Conservation (phyloP, 1,140 invertebrate species). For the Holotrichia oblita region DNA sequence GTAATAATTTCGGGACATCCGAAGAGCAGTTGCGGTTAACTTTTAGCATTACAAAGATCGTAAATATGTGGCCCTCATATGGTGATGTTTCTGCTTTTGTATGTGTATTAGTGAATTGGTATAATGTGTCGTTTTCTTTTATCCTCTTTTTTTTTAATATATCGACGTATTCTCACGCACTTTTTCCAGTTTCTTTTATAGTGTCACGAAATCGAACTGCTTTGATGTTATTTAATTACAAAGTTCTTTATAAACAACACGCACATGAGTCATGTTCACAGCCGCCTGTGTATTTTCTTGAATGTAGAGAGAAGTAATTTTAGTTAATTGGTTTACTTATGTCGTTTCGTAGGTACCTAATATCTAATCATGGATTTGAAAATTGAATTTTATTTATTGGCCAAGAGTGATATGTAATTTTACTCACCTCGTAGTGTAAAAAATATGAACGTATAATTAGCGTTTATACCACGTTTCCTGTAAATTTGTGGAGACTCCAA, state of each 20-base stretch:
- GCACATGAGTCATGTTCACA: slow-evolving; percentile 22
- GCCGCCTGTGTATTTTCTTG: neutral
- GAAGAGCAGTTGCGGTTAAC: slow-evolving; percentile 26
- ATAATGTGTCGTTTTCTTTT: neutral
- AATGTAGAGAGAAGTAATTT: neutral
- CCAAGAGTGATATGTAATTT: neutral
- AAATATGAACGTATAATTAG: slow-evolving; percentile 33
- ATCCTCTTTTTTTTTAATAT: neutral
- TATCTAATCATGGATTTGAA: slow-evolving; percentile 9
- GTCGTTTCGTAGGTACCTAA: neutral
- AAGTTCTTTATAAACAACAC: slow-evolving; percentile 22
- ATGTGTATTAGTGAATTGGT: neutral
- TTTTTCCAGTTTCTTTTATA: slow-evolving; percentile 8
- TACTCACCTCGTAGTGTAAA: neutral
- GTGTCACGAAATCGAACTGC: slow-evolving; percentile 25
- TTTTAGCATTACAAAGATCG: slow-evolving; percentile 24
- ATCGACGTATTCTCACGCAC: neutral
- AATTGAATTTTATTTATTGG: slow-evolving; percentile 18
- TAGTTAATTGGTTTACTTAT: slow-evolving; percentile 10
- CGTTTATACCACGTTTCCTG: neutral
- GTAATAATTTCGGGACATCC: slow-evolving; percentile 26
- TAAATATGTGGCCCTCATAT: slow-evolving; percentile 7
- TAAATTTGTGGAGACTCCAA: neutral
- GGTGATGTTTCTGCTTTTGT: neutral
- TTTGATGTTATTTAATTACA: slow-evolving; percentile 25